Base-by-base conservation (phyloP, 2,113 vertebrate genomes). In the Mus spicilegus region DNA sequence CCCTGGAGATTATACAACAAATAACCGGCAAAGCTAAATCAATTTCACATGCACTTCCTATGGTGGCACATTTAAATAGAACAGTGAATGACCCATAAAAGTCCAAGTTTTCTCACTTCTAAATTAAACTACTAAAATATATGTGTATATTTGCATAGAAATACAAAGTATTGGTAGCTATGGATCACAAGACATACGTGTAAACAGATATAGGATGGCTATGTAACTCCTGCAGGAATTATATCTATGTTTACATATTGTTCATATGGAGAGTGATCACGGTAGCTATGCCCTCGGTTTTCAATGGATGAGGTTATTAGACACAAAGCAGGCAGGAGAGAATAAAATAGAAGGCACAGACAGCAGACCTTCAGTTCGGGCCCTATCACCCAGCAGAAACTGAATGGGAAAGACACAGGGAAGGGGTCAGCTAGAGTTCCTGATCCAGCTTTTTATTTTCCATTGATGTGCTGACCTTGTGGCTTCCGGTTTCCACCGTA, bases 61-160 rank as follows among this genome's bases (percentile, higher is more conserved):
- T 33, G n/a, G 92, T 26, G 46, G 6, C 46, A 84, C 20, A 26
- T 93, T 85, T 91, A 94, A 96, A 94, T 0, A 93, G 56, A 90
- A 12, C 70, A 94, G 80, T 61, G 46, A 73, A 3, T 42, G 36
- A 75, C 16, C 36, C n/a, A 17, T 39, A 61, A 82, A 72, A 92
- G 20, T 5, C 51, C n/a, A 56, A 78, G 69, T 56, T 90, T 90
- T 92, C 49, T 67, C 17, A 87, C 72, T 86, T 95, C 92, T 92
- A 42, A 86, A 95, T 69, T 61, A 65, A 94, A 49, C 39, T 78
- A 82, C 13, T 49, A 85, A 13, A 73, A 33, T 49, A 24, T 39
- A 20, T 81, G 9, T 67, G 7, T 81, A 13, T 67, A 12, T 82
- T 26, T 80, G 3, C 26, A 65, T 33, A 78, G 14, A 63, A 8